A percentile compares a stretch with the other conserved stretches of the same genome.
phyloP scores from a whole-genome alignment of 2,113 vertebrate species.

The Plecturocebus donacophilus region DNA sequence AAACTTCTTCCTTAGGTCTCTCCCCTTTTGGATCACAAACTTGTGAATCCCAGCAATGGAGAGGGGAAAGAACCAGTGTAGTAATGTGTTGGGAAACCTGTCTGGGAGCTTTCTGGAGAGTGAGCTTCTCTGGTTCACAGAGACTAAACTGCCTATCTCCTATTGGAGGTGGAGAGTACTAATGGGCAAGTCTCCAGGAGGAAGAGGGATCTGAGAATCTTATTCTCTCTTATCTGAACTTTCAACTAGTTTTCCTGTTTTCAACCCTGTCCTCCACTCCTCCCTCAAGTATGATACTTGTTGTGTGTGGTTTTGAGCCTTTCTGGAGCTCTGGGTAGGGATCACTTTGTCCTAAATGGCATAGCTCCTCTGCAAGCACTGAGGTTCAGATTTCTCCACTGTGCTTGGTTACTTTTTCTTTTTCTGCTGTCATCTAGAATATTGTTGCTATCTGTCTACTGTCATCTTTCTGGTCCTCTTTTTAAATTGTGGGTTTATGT shows the following conservation, averaged over 20 bases:
- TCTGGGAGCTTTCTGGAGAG: background rate
- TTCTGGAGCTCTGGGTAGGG: background rate
- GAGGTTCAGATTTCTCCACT: background rate
- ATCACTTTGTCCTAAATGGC: background rate
- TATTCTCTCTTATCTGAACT: background rate
- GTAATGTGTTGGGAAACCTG: background rate
- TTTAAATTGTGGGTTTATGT: background rate
- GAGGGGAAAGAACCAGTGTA: background rate
- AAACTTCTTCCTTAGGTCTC: background rate
- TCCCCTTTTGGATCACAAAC: background rate
- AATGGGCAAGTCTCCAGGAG: background rate
- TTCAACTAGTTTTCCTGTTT: background rate
- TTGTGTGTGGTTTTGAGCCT: background rate
- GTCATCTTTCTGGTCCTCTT: background rate
- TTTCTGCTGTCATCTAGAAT: conserved; percentile 15
- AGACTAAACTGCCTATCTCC: background rate
- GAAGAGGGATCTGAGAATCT: background rate
- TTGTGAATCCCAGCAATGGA: background rate
- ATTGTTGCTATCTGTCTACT: background rate
- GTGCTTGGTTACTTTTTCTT: background rate
- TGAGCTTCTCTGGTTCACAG: background rate
- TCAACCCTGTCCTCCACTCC: background rate
- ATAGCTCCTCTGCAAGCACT: background rate
- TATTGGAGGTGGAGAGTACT: background rate
- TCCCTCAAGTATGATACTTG: background rate